Conservation (phyloP, 1,140 invertebrate species). For the Neodiprion lecontei region DNA sequence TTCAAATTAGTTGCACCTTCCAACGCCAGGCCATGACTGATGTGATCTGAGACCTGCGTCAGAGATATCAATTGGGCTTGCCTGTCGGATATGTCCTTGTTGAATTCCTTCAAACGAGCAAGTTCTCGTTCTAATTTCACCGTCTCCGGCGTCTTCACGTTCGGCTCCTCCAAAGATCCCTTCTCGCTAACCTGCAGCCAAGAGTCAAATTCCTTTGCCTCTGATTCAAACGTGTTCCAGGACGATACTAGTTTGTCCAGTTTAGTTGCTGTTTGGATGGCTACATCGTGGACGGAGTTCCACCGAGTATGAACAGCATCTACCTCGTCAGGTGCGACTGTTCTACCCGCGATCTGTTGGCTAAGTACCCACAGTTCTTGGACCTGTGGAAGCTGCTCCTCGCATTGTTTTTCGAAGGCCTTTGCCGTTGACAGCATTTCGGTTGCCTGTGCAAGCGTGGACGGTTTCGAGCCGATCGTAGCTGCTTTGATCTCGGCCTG, state of each 20-base stretch:
- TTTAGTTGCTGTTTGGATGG: constrained; percentile 76
- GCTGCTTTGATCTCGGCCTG: constrained; percentile 80
- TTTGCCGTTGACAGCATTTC: constrained; percentile 74
- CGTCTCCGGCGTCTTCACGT: constrained; percentile 71
- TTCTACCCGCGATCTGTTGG: constrained; percentile 75
- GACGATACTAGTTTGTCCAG: constrained; percentile 78
- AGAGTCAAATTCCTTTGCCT: constrained; percentile 73
- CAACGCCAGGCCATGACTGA: constrained; percentile 75
- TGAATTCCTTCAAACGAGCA: constrained; percentile 76
- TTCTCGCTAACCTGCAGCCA: constrained; percentile 77
- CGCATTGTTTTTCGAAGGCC: constrained; percentile 77
- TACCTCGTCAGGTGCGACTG: constrained; percentile 79
- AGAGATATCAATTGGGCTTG: constrained; percentile 81
- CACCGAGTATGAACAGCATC: constrained; percentile 82
- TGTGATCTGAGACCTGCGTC: constrained; percentile 79
- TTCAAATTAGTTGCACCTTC: constrained; percentile 78
- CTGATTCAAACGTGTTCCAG: constrained; percentile 82
- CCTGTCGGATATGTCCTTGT: constrained; percentile 81
- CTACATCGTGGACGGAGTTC: constrained; percentile 77
- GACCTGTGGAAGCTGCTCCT: constrained; percentile 75
- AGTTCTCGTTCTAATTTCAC: constrained; percentile 77
- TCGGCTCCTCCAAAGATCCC: constrained; percentile 61
- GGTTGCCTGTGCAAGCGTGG: constrained; percentile 79
- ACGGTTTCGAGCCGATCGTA: constrained; percentile 74
- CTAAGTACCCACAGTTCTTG: constrained; percentile 76